Conservation (phyloP, 2,113 vertebrate species). For the Plotosus lineatus region DNA sequence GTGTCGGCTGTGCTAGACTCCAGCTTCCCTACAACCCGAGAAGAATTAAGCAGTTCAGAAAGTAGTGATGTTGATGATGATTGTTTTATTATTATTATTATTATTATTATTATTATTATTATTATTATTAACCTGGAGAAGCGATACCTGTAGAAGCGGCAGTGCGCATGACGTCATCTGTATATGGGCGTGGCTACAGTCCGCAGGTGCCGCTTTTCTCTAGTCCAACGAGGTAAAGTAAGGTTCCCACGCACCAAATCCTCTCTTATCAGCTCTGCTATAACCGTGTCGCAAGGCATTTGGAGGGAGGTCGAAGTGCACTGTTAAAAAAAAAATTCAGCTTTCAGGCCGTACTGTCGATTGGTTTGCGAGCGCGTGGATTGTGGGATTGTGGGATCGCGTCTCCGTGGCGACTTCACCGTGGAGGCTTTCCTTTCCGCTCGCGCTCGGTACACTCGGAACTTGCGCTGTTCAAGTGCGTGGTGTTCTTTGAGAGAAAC, state of each 20-base stretch:
- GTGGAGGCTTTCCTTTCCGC: neutral
- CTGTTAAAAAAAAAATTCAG: neutral
- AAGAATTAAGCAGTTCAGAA: too few relatives aligned
- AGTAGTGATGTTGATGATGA: too few relatives aligned
- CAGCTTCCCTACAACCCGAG: too few relatives aligned
- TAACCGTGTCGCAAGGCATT: neutral
- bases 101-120: neutral
- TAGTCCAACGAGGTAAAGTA: neutral
- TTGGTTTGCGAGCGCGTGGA: neutral
- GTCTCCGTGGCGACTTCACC: neutral
- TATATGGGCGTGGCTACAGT: slow-evolving; percentile 9
- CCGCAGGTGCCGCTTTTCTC: slow-evolving; percentile 50
- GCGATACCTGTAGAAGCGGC: slow-evolving; percentile 40
- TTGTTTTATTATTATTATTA: neutral
- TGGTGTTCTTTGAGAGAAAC: slow-evolving; percentile 12
- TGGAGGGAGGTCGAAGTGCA: slow-evolving; percentile 34
- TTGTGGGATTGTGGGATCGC: neutral
- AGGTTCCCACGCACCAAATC: neutral
- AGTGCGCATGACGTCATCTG: slow-evolving; percentile 28
- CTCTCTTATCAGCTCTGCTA: neutral
- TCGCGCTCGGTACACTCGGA: slow-evolving; percentile 1
- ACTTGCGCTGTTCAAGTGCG: neutral
- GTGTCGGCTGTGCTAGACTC: too few relatives aligned
- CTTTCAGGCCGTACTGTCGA: neutral
- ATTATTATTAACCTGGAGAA: neutral